phyloP scores from a whole-genome alignment of 2,888 invertebrate genomes.

The Thumatha senex region DNA sequence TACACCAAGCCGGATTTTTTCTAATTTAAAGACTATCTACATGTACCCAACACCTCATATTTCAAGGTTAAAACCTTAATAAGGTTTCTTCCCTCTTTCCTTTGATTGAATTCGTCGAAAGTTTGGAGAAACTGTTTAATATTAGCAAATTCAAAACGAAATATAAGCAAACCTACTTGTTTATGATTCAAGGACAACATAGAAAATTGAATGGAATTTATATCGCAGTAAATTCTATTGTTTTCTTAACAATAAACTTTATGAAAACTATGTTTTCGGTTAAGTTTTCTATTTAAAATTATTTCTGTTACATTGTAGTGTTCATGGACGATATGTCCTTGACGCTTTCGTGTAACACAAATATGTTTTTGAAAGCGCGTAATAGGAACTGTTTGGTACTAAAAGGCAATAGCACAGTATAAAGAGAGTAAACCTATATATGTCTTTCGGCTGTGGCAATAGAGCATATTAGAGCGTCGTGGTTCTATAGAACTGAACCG shows the following conservation, averaged over 20 bases:
- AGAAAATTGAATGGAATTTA: conserved; percentile 11
- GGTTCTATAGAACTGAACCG: no score
- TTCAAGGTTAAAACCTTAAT: no score
- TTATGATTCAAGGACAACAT: conserved; percentile 9
- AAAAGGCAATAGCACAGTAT: not conserved
- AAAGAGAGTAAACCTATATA: no score
- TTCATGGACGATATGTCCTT: conserved; percentile 12
- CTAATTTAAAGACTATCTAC: no score
- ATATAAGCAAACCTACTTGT: not conserved
- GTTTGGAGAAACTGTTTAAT: not conserved
- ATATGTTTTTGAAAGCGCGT: not conserved
- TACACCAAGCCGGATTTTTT: no score
- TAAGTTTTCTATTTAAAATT: conserved; percentile 19
- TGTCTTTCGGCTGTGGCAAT: no score
- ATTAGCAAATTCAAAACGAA: not conserved
- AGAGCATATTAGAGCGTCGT: no score
- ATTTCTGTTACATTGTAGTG: conserved; percentile 9
- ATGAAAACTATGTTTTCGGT: conserved; percentile 23
- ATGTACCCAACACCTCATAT: no score
- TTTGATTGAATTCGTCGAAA: not conserved
- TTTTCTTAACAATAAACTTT: conserved; percentile 7
- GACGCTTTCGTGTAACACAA: not conserved
- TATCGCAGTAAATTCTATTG: conserved; percentile 8
- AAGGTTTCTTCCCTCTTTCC: not conserved
- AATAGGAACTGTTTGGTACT: not conserved